These are phyloP conservation scores for Sminthurinus aureus DNA, from an alignment of 2,888 invertebrate species.

Conservation along the genomic window DNA sequence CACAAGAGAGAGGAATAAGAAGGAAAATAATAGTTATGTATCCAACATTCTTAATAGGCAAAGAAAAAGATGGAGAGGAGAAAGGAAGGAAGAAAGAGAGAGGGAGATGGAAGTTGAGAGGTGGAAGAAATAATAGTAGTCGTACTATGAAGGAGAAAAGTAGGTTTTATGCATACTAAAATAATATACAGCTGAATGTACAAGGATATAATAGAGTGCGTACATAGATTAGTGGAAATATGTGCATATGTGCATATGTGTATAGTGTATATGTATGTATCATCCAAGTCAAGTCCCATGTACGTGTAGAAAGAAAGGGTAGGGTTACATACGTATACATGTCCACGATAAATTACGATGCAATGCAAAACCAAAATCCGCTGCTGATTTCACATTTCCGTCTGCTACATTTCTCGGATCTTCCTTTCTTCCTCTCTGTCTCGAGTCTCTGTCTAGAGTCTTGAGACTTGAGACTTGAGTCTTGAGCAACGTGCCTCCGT, in stretches of 20 bases:
- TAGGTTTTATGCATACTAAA: background rate
- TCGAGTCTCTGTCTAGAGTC: background rate
- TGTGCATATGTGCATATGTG: too few species aligned
- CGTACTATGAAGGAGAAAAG: background rate
- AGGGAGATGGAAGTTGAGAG: constrained; percentile 31
- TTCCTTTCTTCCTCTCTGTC: background rate
- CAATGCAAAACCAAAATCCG: constrained; percentile 57
- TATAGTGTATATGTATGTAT: too few species aligned
- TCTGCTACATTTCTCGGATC: constrained; percentile 49
- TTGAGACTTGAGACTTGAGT: too few species aligned
- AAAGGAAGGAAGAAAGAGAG: constrained; percentile 5
- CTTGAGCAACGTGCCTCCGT: background rate
- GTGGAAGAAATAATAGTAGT: background rate
- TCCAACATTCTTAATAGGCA: constrained; percentile 23
- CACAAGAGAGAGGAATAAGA: constrained; percentile 30
- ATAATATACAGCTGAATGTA: background rate
- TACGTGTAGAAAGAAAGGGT: background rate
- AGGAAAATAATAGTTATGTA: background rate
- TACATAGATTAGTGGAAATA: background rate
- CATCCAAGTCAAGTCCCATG: too few species aligned
- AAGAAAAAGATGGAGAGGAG: constrained; percentile 27
- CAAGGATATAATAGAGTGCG: background rate
- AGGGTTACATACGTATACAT: constrained; percentile 44
- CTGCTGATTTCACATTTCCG: constrained; percentile 59
- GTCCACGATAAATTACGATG: constrained; percentile 59